phyloP scores from a whole-genome alignment of 1,140 invertebrate species.

The Lepidurus couesii region DNA sequence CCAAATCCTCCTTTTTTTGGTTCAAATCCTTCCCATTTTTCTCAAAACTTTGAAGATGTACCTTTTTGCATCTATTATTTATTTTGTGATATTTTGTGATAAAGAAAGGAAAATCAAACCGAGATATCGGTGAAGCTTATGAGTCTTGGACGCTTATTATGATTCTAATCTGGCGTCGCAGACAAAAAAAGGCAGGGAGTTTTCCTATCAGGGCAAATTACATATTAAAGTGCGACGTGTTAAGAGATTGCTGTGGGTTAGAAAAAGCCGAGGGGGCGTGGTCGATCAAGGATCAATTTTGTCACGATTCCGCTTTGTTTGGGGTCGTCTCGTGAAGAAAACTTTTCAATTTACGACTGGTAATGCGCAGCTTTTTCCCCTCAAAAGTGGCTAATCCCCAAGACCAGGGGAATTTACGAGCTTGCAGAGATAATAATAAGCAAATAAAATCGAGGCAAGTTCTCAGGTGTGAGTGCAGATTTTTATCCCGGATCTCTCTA shows the following conservation, averaged over 20 bases:
- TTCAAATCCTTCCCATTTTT: neutral
- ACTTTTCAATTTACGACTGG: constrained; percentile 1
- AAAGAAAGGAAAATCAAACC: no score
- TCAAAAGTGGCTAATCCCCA: neutral
- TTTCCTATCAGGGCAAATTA: neutral
- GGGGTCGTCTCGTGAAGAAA: neutral
- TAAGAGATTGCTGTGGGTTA: neutral
- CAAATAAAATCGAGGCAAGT: neutral
- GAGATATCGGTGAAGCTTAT: neutral
- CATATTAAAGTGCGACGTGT: neutral
- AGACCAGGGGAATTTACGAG: neutral
- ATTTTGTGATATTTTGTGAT: no score
- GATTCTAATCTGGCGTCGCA: neutral
- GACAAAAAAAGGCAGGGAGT: neutral
- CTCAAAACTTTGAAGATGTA: no score
- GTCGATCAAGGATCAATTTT: constrained; percentile 10
- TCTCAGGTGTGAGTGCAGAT: neutral
- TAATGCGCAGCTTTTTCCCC: neutral
- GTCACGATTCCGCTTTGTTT: neutral
- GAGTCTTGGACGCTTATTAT: constrained; percentile 1
- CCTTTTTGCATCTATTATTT: no score
- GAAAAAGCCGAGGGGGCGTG: neutral
- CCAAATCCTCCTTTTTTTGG: neutral
- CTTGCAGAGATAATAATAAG: neutral
- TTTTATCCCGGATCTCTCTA: neutral